Evolutionary conservation across 2,113 vertebrate genomes (phyloP).

Genomic region (Hypomesus transpacificus): DNA sequence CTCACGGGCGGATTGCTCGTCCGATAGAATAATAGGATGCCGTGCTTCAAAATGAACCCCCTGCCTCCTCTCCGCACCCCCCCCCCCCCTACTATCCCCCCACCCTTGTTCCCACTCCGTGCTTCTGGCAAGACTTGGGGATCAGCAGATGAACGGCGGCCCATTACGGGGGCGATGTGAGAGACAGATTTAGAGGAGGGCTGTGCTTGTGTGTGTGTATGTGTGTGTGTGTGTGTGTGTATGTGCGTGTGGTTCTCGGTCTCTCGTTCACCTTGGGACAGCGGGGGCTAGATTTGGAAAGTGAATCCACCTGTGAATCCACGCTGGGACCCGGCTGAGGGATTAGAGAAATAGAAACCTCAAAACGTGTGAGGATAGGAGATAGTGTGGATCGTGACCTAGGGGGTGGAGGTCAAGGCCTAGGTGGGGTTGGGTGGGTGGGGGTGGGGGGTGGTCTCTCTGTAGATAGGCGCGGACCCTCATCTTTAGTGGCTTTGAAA

Average conservation of each 20-base stretch:
- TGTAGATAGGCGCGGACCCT: not conserved
- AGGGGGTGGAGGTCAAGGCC: not conserved
- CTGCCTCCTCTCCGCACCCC: too few relatives aligned
- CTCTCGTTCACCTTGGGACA: not conserved
- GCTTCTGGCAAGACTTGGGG: not conserved
- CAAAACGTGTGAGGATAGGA: not conserved
- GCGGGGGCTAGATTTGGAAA: conserved; percentile 16
- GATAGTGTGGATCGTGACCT: conserved; percentile 1
- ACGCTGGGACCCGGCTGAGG: not conserved
- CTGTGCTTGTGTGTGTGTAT: not conserved
- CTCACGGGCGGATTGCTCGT: too few relatives aligned
- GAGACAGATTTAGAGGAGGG: not conserved
- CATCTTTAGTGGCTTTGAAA: not conserved
- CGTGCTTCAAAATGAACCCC: too few relatives aligned
- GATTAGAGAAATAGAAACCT: conserved; percentile 8
- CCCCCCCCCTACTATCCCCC: too few relatives aligned
- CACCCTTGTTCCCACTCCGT: not conserved
- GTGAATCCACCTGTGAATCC: conserved; percentile 1
- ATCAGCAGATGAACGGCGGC: not conserved
- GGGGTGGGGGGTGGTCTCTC: not conserved
- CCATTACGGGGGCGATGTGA: not conserved
- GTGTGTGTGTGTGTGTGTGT: not conserved
- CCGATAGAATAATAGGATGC: too few relatives aligned
- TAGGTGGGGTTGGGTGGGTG: too few relatives aligned
- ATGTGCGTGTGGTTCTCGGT: not conserved